Percentiles rank a stretch among this genome's conserved stretches.
Evolutionary conservation across 2,888 invertebrate species (phyloP).

Genomic region (Caenorhabditis japonica): DNA sequence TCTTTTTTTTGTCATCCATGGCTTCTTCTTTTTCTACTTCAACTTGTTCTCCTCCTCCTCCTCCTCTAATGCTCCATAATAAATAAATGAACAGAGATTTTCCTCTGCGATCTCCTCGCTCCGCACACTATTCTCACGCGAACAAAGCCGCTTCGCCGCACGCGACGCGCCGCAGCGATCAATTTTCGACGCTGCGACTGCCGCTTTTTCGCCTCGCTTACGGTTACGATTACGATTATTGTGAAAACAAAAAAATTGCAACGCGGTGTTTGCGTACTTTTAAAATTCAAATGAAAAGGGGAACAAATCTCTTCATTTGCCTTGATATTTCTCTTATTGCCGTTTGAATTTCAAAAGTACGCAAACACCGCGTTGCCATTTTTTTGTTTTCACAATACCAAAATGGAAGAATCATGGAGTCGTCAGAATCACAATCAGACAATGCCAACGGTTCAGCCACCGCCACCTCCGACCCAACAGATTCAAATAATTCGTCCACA

Average conservation of each 20-base stretch:
- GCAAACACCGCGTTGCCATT: too few species aligned
- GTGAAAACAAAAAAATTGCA: too few species aligned
- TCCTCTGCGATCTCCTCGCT: conserved; percentile 2
- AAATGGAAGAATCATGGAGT: not conserved
- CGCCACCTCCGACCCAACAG: not conserved
- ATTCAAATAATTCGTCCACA: not conserved
- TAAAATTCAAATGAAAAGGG: too few species aligned
- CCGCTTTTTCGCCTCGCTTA: conserved; percentile 3
- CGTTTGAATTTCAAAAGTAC: too few species aligned
- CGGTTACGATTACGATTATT: too few species aligned
- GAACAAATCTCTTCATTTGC: too few species aligned
- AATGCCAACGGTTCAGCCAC: not conserved
- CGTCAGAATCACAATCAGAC: conserved; percentile 11
- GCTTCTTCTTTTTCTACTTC: too few species aligned
- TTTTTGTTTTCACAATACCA: too few species aligned
- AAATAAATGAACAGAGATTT: conserved; percentile 17
- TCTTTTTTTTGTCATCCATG: conserved; percentile 15
- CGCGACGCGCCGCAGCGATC: conserved; percentile 54
- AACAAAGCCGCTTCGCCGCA: conserved; percentile 42
- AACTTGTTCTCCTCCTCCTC: too few species aligned
- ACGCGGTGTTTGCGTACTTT: too few species aligned
- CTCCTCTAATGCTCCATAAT: conserved; percentile 24
- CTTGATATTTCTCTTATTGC: too few species aligned
- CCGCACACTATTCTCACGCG: conserved; percentile 3
- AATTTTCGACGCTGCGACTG: conserved; percentile 33